phyloP scores from a whole-genome alignment of 1,140 invertebrate genomes.

The Ylistrum balloti region DNA sequence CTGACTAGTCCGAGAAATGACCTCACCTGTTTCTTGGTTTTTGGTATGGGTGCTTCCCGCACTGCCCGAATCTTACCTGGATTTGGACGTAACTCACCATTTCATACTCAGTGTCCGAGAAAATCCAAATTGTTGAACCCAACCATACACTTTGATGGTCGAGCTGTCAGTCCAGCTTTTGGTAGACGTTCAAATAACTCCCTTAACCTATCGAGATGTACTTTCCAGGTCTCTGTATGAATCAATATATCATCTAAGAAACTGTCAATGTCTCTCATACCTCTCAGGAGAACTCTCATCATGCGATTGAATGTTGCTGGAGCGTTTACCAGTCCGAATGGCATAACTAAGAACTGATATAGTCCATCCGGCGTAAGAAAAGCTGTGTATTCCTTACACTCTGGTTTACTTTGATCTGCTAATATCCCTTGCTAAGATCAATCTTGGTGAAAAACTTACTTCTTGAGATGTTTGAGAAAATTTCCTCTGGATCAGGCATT shows the following conservation, averaged over 20 bases:
- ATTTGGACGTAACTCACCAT: constrained; percentile 73
- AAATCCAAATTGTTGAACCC: constrained; percentile 58
- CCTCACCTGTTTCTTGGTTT: too few relatives aligned
- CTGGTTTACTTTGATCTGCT: constrained; percentile 80
- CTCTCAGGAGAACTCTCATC: constrained; percentile 68
- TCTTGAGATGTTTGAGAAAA: constrained; percentile 76
- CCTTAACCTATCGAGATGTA: constrained; percentile 57
- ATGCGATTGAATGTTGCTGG: constrained; percentile 71
- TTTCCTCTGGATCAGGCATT: constrained; percentile 51
- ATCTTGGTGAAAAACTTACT: constrained; percentile 81
- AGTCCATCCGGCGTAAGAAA: constrained; percentile 60
- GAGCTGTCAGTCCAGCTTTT: constrained; percentile 53
- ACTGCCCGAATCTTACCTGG: constrained; percentile 79
- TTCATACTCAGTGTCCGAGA: constrained; percentile 64
- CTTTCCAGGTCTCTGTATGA: constrained; percentile 48
- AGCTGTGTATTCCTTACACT: constrained; percentile 58
- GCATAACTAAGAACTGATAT: constrained; percentile 66
- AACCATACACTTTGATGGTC: constrained; percentile 64
- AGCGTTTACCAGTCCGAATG: constrained; percentile 73
- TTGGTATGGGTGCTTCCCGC: constrained; percentile 69
- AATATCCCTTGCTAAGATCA: constrained; percentile 83
- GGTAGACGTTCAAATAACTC: constrained; percentile 45
- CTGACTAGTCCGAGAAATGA: constrained; percentile 62
- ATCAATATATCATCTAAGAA: constrained; percentile 62
- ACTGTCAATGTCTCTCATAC: constrained; percentile 42